These are phyloP conservation scores for Cladopsammia gracilis DNA, from an alignment of 64 coral and sea anemone genomes.

Conservation along the genomic window DNA sequence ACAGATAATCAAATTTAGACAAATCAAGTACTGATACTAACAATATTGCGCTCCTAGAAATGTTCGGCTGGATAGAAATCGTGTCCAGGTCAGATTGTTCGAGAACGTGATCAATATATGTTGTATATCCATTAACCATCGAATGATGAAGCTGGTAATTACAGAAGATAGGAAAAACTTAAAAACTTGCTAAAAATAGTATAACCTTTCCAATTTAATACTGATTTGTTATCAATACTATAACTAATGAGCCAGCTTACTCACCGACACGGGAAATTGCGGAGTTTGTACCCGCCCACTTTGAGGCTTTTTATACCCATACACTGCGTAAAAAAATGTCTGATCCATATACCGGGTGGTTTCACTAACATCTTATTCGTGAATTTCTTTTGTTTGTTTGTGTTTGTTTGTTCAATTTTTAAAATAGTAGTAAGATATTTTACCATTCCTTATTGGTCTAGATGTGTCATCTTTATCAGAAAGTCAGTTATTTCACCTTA, in stretches of 20 bases:
- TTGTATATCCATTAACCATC: not conserved
- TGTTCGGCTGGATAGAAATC: too few relatives aligned
- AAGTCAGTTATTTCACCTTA: not conserved
- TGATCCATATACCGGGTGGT: too few relatives aligned
- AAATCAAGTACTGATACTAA: too few relatives aligned
- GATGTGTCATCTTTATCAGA: too few relatives aligned
- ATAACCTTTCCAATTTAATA: not conserved
- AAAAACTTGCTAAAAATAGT: conserved; percentile 5
- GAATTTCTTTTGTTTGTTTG: not conserved
- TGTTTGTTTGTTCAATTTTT: not conserved
- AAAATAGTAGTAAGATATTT: too few relatives aligned
- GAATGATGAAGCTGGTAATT: not conserved
- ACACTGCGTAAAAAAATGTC: too few relatives aligned
- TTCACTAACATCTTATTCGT: not conserved
- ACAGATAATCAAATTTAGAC: too few relatives aligned
- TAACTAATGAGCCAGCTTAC: not conserved
- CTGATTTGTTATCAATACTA: conserved; percentile 1
- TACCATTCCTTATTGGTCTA: too few relatives aligned
- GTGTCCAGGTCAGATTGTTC: too few relatives aligned
- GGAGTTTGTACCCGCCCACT: not conserved
- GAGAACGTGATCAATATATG: not conserved
- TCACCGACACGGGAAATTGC: not conserved
- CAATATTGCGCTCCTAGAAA: too few relatives aligned
- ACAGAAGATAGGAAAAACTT: not conserved
- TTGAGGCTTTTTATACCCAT: too few relatives aligned